Conservation (phyloP, 2,113 vertebrate species). For the Choloepus hoffmanni region DNA sequence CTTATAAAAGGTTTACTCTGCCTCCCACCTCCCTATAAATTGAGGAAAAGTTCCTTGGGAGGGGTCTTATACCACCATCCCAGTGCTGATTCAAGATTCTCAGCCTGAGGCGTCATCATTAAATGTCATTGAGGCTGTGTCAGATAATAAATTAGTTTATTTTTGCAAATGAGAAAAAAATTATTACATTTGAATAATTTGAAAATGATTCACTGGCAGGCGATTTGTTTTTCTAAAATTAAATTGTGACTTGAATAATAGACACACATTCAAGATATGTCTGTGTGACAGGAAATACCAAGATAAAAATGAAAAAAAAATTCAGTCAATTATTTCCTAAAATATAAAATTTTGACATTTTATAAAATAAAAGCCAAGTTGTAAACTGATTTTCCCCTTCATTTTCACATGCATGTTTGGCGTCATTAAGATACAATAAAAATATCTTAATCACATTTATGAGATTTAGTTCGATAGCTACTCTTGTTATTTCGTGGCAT, state of each 20-base stretch:
- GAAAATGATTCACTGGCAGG: conserved; percentile 18
- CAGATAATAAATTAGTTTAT: not conserved
- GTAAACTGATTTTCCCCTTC: not conserved
- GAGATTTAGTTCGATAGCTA: not conserved
- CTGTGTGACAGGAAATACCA: conserved; percentile 38
- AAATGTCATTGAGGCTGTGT: not conserved
- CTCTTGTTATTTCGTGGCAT: not conserved
- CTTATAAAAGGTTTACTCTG: not conserved
- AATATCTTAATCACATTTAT: not conserved
- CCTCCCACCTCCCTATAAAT: not conserved
- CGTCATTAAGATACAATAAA: not conserved
- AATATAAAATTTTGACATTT: conserved; percentile 1
- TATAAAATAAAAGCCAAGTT: not conserved
- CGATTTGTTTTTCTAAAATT: conserved; percentile 7
- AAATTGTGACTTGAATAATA: conserved; percentile 1
- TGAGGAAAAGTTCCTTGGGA: not conserved
- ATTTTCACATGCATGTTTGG: not conserved
- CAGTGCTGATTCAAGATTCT: not conserved
- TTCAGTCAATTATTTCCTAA: conserved; percentile 12
- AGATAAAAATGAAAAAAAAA: conserved; percentile 54
- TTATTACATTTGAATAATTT: conserved; percentile 16
- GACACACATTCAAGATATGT: not conserved
- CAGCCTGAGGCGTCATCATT: not conserved
- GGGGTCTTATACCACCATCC: not conserved
- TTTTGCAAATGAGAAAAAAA: conserved; percentile 51